A percentile compares a stretch with the other conserved stretches of the same genome.
These are phyloP conservation scores for Karalla daura DNA, from an alignment of 2,797 vertebrate genomes.

Conservation along the genomic window DNA sequence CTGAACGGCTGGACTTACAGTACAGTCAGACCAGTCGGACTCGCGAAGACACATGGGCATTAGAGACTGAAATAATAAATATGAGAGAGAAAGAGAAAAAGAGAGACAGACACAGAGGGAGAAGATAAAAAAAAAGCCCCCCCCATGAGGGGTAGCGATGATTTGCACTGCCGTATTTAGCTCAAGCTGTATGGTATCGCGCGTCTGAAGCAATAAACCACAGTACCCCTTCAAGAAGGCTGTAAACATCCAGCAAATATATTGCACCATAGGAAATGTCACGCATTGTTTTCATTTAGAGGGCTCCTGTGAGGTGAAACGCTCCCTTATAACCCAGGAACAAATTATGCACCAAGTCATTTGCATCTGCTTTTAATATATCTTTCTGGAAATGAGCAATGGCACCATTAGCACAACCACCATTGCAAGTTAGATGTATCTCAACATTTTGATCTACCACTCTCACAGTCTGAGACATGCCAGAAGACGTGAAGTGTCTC, in stretches of 20 bases:
- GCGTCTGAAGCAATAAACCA: slow-evolving; percentile 48
- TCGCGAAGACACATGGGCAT: slow-evolving; percentile 29
- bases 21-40: slow-evolving; percentile 34
- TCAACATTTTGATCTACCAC: too few species aligned
- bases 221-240: slow-evolving; percentile 8
- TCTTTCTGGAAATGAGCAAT: neutral
- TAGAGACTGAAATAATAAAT: slow-evolving; percentile 2
- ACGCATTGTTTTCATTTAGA: slow-evolving; percentile 1
- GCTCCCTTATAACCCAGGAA: neutral
- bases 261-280: slow-evolving; percentile 21
- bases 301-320: neutral
- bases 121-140: slow-evolving; percentile 32
- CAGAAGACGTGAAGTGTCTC: too few species aligned
- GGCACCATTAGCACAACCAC: neutral
- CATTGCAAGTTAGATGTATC: neutral
- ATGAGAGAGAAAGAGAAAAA: slow-evolving; percentile 2
- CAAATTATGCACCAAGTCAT: neutral
- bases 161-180: slow-evolving; percentile 62
- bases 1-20: slow-evolving; percentile 53
- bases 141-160: slow-evolving; percentile 25
- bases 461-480: too few species aligned
- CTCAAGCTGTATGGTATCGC: slow-evolving; percentile 30
- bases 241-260: slow-evolving; percentile 34
- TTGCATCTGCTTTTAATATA: slow-evolving; percentile 7
- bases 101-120: slow-evolving; percentile 21